These are phyloP conservation scores for Epinephelus awoara DNA, from an alignment of 2,797 vertebrate species.

Conservation along the genomic window DNA sequence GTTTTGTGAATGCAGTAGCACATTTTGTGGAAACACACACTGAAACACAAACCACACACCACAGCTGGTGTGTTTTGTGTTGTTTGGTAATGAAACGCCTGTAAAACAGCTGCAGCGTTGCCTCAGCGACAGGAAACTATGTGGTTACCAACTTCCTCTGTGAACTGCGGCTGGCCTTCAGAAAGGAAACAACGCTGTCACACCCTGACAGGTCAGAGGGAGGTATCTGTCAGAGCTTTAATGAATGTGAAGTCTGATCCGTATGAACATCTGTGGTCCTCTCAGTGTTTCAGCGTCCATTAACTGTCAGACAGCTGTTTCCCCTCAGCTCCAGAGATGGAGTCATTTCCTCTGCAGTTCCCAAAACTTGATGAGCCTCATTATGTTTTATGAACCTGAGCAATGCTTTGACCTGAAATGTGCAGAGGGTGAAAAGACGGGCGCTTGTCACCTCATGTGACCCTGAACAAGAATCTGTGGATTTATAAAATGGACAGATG, in stretches of 20 bases:
- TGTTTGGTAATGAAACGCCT: neutral
- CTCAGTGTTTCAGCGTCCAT: neutral
- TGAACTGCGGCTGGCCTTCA: conserved; percentile 12
- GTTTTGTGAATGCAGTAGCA: neutral
- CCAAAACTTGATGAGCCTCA: neutral
- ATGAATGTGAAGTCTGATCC: conserved; percentile 16
- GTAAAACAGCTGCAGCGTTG: conserved; percentile 27
- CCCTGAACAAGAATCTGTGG: neutral
- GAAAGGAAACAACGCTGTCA: conserved; percentile 34
- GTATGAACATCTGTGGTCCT: conserved; percentile 23
- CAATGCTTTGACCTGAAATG: neutral
- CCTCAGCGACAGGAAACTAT: conserved; percentile 54
- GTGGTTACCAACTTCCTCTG: conserved; percentile 52
- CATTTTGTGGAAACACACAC: neutral
- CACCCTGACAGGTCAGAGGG: conserved; percentile 33
- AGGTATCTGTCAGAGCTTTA: neutral
- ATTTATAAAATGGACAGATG: neutral
- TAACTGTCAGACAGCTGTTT: conserved; percentile 13
- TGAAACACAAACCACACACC: conserved; percentile 2
- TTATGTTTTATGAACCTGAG: neutral
- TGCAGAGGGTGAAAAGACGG: neutral
- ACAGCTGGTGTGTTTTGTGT: conserved; percentile 14
- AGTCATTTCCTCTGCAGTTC: conserved; percentile 6
- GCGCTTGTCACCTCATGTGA: neutral
- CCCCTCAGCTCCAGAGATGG: neutral